Evolutionary conservation across 2,113 vertebrate genomes (phyloP), one percentile per base, ranked within the genome.

Genomic region (Phainopepla nitens): DNA sequence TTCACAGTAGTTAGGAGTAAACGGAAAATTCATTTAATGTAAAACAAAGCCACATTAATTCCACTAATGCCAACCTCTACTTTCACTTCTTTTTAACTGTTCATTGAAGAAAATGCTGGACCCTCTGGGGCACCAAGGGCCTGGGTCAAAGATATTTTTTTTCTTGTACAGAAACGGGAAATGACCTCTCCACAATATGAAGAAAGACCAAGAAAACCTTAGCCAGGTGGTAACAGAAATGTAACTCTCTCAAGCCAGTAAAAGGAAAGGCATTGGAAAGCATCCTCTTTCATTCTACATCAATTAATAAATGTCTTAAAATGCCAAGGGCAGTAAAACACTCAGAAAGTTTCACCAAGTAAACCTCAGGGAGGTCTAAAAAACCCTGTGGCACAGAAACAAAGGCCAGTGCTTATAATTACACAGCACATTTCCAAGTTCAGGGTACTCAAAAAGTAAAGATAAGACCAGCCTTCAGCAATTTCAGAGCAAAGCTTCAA

Each of bases 31-130:
- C 44, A 66, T 89, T 83, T 87, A 47, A 75, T 0, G 0, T 83
- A 70, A 90, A 94, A 96, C 89, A 95, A 96, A 96, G 94, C 87
- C 50, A 56, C 76, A 78, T 66, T 39, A 75, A 68, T 81, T 87
- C 72, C 82, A 79, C 65, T 78, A n/a, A 89, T 58, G 89, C 72
- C 86, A 94, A 7, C 72, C 51, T 96, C 72, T 62, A 87, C 93
- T 96, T 96, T 94, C 83, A 90, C 83, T 93, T 64, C 36, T 82
- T 93, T 88, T 73, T 13, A 85, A 82, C 62, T 35, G 57, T 44
- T 89, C 94, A 94, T 94, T 95, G 89, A 97, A 92, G 83, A 95
- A 96, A 96, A 90, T 9, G 11, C 23, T 86, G 68, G 86, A 57
- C 28, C 16, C 58, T 50, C 35, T 31, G 60, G 33, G 50, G 76